phyloP scores from a whole-genome alignment of 2,888 invertebrate species.

The Catocala fraxini region DNA sequence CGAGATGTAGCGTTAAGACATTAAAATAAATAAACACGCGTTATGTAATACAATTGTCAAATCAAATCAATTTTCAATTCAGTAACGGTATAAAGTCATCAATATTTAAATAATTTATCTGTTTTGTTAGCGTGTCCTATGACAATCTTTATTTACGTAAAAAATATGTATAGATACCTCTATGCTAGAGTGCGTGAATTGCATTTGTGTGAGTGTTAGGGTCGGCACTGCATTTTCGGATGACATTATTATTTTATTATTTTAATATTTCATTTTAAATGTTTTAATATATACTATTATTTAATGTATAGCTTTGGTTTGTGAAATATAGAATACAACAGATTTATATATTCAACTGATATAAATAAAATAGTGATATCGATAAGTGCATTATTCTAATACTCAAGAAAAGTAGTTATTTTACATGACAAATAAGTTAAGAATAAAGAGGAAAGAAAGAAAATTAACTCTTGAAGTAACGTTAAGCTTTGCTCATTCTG shows the following conservation, averaged over 20 bases:
- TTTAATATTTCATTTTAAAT: constrained; percentile 7
- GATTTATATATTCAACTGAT: too few relatives aligned
- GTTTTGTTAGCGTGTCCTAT: constrained; percentile 51
- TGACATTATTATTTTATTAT: constrained; percentile 18
- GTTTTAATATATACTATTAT: background rate
- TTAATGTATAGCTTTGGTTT: too few relatives aligned
- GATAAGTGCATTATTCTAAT: too few relatives aligned
- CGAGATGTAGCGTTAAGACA: too few relatives aligned
- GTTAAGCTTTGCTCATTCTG: too few relatives aligned
- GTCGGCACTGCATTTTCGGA: constrained; percentile 45
- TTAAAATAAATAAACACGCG: constrained; percentile 1
- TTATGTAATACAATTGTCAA: background rate
- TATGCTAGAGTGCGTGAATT: constrained; percentile 51
- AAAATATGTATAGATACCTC: constrained; percentile 67
- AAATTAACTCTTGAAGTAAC: too few relatives aligned
- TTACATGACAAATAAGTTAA: too few relatives aligned
- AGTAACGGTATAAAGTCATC: constrained; percentile 23
- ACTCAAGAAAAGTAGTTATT: too few relatives aligned
- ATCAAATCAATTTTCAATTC: background rate
- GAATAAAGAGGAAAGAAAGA: too few relatives aligned
- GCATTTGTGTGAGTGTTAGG: constrained; percentile 58
- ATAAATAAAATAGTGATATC: too few relatives aligned
- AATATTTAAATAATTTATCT: constrained; percentile 38
- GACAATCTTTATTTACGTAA: constrained; percentile 78
- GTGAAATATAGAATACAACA: too few relatives aligned